Evolutionary conservation across 2,797 vertebrate species (phyloP).

Genomic region (Oreochromis mossambicus): DNA sequence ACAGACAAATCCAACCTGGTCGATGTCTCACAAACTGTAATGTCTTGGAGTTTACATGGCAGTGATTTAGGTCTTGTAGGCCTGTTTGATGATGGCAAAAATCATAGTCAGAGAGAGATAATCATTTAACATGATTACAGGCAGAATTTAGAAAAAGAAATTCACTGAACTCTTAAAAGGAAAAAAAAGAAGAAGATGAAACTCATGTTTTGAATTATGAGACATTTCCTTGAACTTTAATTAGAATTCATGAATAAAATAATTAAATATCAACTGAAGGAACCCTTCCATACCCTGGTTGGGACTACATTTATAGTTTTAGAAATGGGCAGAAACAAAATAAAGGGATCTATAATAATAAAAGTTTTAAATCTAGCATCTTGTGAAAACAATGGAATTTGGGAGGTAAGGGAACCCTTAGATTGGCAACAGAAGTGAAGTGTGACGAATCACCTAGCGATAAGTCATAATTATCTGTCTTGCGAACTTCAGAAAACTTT

Average conservation of each 20-base stretch:
- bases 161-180: background rate
- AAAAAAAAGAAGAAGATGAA: background rate
- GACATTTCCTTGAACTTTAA: background rate
- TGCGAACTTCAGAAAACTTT: background rate
- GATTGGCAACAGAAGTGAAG: no score
- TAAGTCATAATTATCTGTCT: background rate
- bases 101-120: background rate
- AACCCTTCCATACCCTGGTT: background rate
- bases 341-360: background rate
- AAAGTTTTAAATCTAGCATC: no score
- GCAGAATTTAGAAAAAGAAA: background rate
- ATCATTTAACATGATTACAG: background rate
- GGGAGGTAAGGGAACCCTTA: background rate
- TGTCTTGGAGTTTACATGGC: background rate
- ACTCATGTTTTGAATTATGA: background rate
- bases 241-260: background rate
- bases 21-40: background rate
- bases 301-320: background rate
- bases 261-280: background rate
- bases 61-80: background rate
- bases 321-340: background rate
- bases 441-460: no score
- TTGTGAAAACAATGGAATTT: background rate
- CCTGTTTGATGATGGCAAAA: background rate
- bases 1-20: background rate